phyloP scores from a whole-genome alignment of 2,113 vertebrate genomes.

The Rhagologus leucostigma region DNA sequence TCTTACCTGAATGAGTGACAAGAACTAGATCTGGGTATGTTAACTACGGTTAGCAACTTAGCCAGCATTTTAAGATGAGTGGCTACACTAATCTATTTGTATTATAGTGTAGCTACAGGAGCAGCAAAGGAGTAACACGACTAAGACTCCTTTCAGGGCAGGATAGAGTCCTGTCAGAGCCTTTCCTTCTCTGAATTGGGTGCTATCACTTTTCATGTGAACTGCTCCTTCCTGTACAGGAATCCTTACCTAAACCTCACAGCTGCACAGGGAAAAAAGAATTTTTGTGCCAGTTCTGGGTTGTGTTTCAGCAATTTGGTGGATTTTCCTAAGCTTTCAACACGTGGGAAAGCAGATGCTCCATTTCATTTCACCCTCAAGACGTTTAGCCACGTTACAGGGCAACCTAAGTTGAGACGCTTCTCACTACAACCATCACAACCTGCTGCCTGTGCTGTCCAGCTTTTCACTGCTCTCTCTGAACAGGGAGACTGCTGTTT shows the following conservation, averaged over 20 bases:
- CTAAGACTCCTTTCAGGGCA: not conserved
- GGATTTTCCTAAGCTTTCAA: not conserved
- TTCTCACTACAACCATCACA: accelerated
- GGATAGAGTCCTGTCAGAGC: not conserved
- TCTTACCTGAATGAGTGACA: not conserved
- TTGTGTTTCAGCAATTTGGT: not conserved
- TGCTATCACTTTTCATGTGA: not conserved
- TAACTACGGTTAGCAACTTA: not conserved
- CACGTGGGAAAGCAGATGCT: not conserved
- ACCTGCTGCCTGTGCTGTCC: not conserved
- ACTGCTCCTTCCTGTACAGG: not conserved
- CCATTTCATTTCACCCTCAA: not conserved
- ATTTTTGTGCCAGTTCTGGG: not conserved
- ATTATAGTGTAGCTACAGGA: not conserved
- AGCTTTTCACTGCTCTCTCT: not conserved
- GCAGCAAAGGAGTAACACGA: not conserved
- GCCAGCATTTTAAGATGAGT: not conserved
- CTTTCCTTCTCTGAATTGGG: not conserved
- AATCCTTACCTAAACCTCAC: not conserved
- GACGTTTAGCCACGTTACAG: not conserved
- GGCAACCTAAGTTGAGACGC: not conserved
- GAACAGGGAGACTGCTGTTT: not conserved
- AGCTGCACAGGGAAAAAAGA: not conserved
- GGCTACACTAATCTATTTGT: not conserved
- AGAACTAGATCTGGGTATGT: not conserved